Percentiles rank a stretch among this genome's conserved stretches.
Evolutionary conservation across 2,797 vertebrate species (phyloP).

Genomic region (Acrossocheilus fasciatus): DNA sequence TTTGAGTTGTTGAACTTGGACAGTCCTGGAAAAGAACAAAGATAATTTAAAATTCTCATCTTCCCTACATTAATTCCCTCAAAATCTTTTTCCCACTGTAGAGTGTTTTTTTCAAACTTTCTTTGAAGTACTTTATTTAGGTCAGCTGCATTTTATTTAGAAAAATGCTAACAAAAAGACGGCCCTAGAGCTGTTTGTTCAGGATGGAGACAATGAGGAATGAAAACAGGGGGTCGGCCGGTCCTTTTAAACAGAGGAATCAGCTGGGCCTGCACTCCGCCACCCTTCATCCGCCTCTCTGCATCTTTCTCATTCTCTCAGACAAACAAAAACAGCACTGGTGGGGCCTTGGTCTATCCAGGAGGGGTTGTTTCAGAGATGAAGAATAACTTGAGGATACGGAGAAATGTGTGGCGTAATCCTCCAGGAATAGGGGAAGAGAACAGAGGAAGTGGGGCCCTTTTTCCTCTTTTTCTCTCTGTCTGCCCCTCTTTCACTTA

Average conservation of each 20-base stretch:
- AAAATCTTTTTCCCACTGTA: constrained; percentile 37
- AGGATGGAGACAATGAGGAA: constrained; percentile 81
- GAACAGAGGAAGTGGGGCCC: neutral
- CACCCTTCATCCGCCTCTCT: constrained; percentile 35
- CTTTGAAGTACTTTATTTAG: constrained; percentile 79
- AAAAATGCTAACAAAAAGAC: constrained; percentile 74
- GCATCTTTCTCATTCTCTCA: constrained; percentile 37
- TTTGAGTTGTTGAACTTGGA: neutral
- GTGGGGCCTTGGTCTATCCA: neutral
- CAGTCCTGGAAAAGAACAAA: neutral
- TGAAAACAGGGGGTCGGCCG: constrained; percentile 60
- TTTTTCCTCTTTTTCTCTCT: constrained; percentile 40
- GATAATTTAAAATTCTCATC: neutral
- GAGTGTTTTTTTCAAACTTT: constrained; percentile 58
- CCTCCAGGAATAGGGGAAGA: constrained; percentile 18
- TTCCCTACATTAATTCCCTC: neutral
- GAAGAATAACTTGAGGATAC: constrained; percentile 30
- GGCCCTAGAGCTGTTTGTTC: constrained; percentile 77
- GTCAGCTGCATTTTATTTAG: constrained; percentile 61
- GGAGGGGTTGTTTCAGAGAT: constrained; percentile 14
- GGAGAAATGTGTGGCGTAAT: neutral
- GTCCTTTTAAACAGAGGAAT: constrained; percentile 70
- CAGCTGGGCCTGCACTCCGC: constrained; percentile 67
- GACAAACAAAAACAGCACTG: constrained; percentile 56
- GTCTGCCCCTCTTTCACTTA: constrained; percentile 33